Evolutionary conservation across 2,888 invertebrate species (phyloP).

Genomic region (Ceriagrion tenellum): DNA sequence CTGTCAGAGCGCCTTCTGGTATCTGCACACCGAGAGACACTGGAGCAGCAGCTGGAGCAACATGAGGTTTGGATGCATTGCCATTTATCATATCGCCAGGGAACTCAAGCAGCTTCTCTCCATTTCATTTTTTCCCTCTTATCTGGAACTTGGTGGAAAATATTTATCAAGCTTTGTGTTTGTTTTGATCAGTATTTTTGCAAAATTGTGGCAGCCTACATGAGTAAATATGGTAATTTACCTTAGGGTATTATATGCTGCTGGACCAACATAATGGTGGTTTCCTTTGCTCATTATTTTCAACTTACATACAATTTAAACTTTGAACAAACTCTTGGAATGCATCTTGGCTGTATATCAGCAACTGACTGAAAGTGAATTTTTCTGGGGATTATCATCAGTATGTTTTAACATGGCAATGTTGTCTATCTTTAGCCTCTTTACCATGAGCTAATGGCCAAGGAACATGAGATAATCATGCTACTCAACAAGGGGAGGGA

Average conservation of each 20-base stretch:
- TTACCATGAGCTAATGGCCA: slow-evolving; percentile 91
- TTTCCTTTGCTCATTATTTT: too few species aligned
- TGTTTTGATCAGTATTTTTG: too few species aligned
- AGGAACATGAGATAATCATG: slow-evolving; percentile 97
- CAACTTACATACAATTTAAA: too few species aligned
- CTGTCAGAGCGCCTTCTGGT: slow-evolving; percentile 89
- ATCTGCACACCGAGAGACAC: slow-evolving; percentile 90
- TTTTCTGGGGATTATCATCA: neutral
- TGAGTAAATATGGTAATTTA: too few species aligned
- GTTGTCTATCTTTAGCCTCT: slow-evolving; percentile 81
- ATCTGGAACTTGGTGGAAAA: too few species aligned
- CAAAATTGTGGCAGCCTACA: too few species aligned
- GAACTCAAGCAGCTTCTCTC: neutral
- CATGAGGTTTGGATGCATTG: slow-evolving; percentile 82
- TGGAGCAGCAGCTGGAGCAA: slow-evolving; percentile 92
- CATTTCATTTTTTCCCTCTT: neutral
- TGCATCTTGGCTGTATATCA: too few species aligned
- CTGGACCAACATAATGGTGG: too few species aligned
- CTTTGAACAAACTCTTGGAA: too few species aligned
- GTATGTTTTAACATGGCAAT: neutral
- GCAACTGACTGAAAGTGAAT: neutral
- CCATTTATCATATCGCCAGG: slow-evolving; percentile 7
- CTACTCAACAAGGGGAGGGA: slow-evolving; percentile 93
- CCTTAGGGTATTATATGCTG: too few species aligned
- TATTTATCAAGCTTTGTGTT: too few species aligned